A percentile compares a stretch with the other conserved stretches of the same genome.
Conservation (phyloP, 1,140 invertebrate species). For the Zaprionus vittiger region DNA sequence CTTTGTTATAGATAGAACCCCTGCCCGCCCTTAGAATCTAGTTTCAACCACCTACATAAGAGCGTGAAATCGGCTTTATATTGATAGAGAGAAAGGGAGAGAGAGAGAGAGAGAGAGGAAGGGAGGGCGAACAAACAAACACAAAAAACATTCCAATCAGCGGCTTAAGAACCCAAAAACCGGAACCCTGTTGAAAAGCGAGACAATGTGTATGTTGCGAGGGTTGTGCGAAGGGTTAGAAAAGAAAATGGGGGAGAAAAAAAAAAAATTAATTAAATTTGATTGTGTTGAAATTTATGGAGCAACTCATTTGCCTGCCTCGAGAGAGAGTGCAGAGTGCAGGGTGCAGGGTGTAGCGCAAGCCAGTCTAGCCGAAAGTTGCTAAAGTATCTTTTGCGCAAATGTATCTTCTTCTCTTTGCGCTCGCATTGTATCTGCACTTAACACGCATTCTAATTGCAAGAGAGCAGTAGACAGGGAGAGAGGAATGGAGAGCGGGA, state of each 20-base stretch:
- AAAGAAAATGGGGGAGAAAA: conserved; percentile 2
- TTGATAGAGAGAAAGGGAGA: not conserved
- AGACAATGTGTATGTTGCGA: conserved; percentile 40
- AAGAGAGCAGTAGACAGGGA: conserved; percentile 40
- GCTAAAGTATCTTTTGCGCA: not conserved
- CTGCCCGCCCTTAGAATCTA: conserved; percentile 6
- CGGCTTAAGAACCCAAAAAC: conserved; percentile 62
- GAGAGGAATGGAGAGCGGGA: conserved; percentile 23
- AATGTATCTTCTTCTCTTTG: conserved; percentile 48
- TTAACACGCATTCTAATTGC: conserved; percentile 84
- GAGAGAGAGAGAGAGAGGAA: not conserved
- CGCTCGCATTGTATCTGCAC: conserved; percentile 65
- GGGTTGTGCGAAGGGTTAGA: conserved; percentile 43
- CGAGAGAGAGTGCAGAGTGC: not conserved
- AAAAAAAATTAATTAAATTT: conserved; percentile 81
- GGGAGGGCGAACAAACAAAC: not conserved
- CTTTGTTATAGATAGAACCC: conserved; percentile 34
- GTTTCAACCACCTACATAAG: conserved; percentile 57
- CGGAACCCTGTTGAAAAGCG: conserved; percentile 42
- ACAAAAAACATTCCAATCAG: conserved; percentile 77
- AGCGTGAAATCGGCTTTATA: conserved; percentile 72
- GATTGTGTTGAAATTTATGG: conserved; percentile 74
- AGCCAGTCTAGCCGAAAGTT: conserved; percentile 24
- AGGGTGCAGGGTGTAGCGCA: conserved; percentile 31
- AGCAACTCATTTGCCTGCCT: conserved; percentile 10